phyloP scores from a whole-genome alignment of 53 echinoderm and acorn worm species.

The Henricia sp. region DNA sequence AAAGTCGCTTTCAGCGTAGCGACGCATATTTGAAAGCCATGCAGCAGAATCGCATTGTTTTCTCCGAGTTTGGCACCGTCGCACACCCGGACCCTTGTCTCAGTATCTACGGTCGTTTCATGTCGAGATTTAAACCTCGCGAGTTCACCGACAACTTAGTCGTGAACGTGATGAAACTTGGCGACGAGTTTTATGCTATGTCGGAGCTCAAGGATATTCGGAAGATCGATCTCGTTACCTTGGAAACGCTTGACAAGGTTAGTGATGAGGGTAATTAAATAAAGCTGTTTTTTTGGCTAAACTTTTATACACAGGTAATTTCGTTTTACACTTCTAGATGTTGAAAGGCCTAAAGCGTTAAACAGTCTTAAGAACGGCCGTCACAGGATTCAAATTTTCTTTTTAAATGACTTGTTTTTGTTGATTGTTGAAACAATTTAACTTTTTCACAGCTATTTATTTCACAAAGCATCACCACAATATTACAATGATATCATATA shows the following conservation, averaged over 20 bases:
- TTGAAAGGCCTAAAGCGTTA: no score
- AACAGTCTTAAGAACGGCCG: no score
- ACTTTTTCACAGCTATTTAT: no score
- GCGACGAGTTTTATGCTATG: constrained; percentile 73
- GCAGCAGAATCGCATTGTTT: constrained; percentile 76
- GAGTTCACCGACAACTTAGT: constrained; percentile 77
- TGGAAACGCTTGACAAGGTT: constrained; percentile 75
- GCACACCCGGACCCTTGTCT: constrained; percentile 86
- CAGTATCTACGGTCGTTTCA: constrained; percentile 73
- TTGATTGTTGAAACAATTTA: no score
- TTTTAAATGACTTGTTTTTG: no score
- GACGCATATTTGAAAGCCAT: constrained; percentile 69
- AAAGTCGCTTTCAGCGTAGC: constrained; percentile 53
- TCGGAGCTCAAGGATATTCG: constrained; percentile 63
- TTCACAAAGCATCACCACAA: no score
- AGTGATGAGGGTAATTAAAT: not conserved
- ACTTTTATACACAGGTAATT: not conserved
- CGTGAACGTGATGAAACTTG: constrained; percentile 70
- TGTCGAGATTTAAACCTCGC: constrained; percentile 60
- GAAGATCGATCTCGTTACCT: constrained; percentile 64
- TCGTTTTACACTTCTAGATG: no score
- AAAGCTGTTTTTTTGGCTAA: not conserved
- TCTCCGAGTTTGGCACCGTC: constrained; percentile 74
- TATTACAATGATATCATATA: no score
- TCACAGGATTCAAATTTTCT: no score